phyloP scores from a whole-genome alignment of 2,888 invertebrate species.

The Orchesella flavescens region DNA sequence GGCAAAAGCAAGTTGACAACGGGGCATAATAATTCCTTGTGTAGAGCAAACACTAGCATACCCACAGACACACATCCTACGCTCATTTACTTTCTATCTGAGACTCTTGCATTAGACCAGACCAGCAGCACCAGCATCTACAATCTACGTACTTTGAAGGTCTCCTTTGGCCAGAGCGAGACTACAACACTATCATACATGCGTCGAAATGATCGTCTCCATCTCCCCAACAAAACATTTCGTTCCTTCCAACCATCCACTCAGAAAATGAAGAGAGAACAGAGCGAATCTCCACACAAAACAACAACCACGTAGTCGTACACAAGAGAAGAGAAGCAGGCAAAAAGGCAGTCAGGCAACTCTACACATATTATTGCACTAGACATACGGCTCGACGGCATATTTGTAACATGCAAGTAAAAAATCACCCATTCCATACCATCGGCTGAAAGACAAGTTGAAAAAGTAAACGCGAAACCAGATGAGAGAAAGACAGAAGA shows the following conservation, averaged over 20 bases:
- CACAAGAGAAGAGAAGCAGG: neutral
- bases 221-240: neutral
- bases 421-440: too few species aligned
- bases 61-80: too few species aligned
- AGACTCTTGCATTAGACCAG: too few species aligned
- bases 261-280: neutral
- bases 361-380: neutral
- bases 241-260: neutral
- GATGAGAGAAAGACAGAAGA: slow-evolving; percentile 1
- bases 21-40: too few species aligned
- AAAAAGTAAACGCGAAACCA: neutral
- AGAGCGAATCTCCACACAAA: neutral
- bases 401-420: neutral
- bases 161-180: too few species aligned
- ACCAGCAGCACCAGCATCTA: too few species aligned
- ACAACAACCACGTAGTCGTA: neutral
- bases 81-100: too few species aligned
- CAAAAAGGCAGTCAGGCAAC: neutral
- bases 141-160: too few species aligned
- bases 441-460: neutral
- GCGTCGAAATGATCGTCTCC: neutral
- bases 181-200: neutral
- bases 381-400: neutral
- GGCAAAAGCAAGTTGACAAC: too few species aligned
- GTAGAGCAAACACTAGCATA: too few species aligned